A percentile compares a stretch with the other conserved stretches of the same genome.
Conservation (phyloP, 2,113 vertebrate genomes). For the Smithornis capensis region DNA sequence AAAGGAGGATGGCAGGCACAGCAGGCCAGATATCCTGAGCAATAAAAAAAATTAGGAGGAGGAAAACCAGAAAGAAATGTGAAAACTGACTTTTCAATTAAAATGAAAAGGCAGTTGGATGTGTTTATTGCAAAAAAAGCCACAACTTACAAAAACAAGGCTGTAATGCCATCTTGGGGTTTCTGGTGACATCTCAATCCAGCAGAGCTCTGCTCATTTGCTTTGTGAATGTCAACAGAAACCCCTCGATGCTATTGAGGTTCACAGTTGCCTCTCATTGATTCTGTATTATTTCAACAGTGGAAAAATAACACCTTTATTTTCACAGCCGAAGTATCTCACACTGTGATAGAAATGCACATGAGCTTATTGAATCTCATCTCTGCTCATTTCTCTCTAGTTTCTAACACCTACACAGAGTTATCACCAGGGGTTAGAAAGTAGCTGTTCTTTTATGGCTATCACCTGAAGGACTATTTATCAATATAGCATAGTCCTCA, state of each 20-base stretch:
- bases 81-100: not conserved
- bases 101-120: not conserved
- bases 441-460: not conserved
- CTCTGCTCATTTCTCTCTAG: constrained; percentile 42
- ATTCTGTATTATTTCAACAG: constrained; percentile 64
- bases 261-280: constrained; percentile 46
- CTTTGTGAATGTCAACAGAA: constrained; percentile 55
- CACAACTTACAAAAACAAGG: constrained; percentile 60
- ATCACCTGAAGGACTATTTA: not conserved
- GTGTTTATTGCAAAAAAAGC: not conserved
- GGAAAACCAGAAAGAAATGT: not conserved
- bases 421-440: constrained; percentile 27
- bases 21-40: not conserved
- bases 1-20: not conserved
- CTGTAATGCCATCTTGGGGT: constrained; percentile 71
- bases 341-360: constrained; percentile 58
- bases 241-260: constrained; percentile 14
- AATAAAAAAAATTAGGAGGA: not conserved
- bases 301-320: constrained; percentile 59
- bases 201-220: constrained; percentile 42
- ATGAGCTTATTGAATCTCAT: constrained; percentile 45
- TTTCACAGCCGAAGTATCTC: constrained; percentile 50
- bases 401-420: not conserved
- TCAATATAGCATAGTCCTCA: not conserved
- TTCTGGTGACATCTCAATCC: constrained; percentile 67